phyloP scores from a whole-genome alignment of 2,888 invertebrate species.

The Sclerodermus sp. region DNA sequence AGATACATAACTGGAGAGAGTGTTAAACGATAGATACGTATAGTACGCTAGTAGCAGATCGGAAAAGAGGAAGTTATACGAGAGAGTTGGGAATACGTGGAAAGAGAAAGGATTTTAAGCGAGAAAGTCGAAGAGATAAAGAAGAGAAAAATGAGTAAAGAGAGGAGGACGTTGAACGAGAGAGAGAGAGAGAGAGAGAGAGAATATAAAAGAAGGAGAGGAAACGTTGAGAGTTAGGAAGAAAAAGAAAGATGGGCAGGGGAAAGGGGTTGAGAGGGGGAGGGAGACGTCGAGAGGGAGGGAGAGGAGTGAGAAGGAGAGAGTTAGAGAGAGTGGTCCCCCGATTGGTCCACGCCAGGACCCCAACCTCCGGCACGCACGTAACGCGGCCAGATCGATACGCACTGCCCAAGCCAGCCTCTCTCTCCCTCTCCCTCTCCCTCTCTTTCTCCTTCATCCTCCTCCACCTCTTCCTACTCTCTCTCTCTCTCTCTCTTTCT shows the following conservation, averaged over 20 bases:
- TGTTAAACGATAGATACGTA: no score
- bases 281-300: slow-evolving; percentile 27
- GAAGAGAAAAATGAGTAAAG: slow-evolving; percentile 13
- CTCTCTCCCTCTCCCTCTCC: slow-evolving; percentile 8
- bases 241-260: no score
- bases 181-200: no score
- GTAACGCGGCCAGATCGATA: slow-evolving; percentile 57
- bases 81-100: slow-evolving; percentile 12
- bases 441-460: background rate
- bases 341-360: slow-evolving; percentile 55
- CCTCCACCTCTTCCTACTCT: slow-evolving; percentile 2
- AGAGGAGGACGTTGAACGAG: slow-evolving; percentile 9
- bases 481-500: slow-evolving; percentile 9
- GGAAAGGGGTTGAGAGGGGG: slow-evolving; percentile 13
- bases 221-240: slow-evolving; percentile 16
- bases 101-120: no score
- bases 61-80: no score
- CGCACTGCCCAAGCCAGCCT: slow-evolving; percentile 54
- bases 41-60: no score
- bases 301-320: slow-evolving; percentile 27
- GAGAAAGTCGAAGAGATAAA: no score
- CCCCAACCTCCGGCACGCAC: slow-evolving; percentile 54
- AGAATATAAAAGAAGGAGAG: no score
- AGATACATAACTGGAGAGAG: slow-evolving; percentile 7
- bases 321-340: slow-evolving; percentile 49